Conservation (phyloP, 1,140 invertebrate genomes). For the Diorhabda elongata region DNA sequence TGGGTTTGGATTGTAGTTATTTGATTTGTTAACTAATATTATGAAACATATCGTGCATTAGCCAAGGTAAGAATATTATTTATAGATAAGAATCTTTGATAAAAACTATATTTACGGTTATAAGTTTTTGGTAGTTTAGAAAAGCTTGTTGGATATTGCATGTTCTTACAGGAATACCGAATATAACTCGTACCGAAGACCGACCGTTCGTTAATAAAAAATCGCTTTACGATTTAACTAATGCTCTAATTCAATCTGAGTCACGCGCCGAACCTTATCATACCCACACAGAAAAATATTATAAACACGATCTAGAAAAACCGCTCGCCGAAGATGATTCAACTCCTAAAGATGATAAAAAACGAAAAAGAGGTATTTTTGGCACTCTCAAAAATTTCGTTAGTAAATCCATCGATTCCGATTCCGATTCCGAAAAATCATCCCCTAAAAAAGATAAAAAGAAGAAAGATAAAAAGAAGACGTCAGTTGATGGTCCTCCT, state of each 20-base stretch:
- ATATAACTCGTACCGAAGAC: slow-evolving; percentile 15
- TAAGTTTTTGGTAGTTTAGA: slow-evolving; percentile 42
- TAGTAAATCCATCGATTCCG: slow-evolving; percentile 42
- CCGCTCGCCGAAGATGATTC: not conserved
- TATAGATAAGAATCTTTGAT: slow-evolving; percentile 45
- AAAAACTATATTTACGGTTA: slow-evolving; percentile 28
- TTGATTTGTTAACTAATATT: slow-evolving; percentile 35
- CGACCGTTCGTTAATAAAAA: slow-evolving; percentile 27
- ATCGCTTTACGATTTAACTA: slow-evolving; percentile 36
- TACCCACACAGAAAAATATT: slow-evolving; percentile 31
- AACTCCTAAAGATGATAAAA: slow-evolving; percentile 37
- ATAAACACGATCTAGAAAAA: slow-evolving; percentile 20
- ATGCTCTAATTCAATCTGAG: slow-evolving; percentile 44
- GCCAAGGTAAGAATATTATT: slow-evolving; percentile 25
- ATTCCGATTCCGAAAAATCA: slow-evolving; percentile 44
- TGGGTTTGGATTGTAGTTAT: slow-evolving; percentile 41
- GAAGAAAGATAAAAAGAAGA: slow-evolving; percentile 36
- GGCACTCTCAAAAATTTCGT: slow-evolving; percentile 44
- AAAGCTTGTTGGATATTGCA: slow-evolving; percentile 47
- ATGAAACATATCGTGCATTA: slow-evolving; percentile 32
- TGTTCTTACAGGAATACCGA: slow-evolving; percentile 48
- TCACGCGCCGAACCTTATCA: slow-evolving; percentile 40
- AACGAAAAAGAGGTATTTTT: slow-evolving; percentile 43
- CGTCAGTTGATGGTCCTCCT: slow-evolving; percentile 22
- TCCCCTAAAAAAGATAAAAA: slow-evolving; percentile 41